Conservation (phyloP, 2,113 vertebrate genomes). For the Pogona vitticeps region DNA sequence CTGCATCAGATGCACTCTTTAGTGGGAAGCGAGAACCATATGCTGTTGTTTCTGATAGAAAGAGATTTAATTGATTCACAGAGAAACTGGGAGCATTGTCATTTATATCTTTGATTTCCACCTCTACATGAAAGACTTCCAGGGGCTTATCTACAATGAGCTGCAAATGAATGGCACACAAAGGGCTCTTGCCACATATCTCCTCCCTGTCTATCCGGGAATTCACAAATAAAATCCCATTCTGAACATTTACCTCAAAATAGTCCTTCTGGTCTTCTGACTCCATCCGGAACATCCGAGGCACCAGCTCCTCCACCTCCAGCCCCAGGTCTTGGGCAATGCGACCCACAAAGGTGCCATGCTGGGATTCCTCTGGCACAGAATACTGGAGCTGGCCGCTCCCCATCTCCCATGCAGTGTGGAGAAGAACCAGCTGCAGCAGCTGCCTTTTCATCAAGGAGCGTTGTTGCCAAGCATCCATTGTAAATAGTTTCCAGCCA, state of each 20-base stretch:
- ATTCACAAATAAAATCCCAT: slow-evolving; percentile 26
- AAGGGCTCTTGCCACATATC: background rate
- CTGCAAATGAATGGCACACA: background rate
- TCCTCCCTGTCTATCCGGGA: slow-evolving; percentile 20
- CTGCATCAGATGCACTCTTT: background rate
- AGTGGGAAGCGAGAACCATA: background rate
- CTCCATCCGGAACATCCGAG: slow-evolving; percentile 7
- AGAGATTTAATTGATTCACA: background rate
- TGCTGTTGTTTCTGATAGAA: slow-evolving; percentile 1
- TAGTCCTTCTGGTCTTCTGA: background rate
- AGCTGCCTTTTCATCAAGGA: background rate
- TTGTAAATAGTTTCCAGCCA: background rate
- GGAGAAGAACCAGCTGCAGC: slow-evolving; percentile 5
- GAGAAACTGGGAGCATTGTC: slow-evolving; percentile 12
- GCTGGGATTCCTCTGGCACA: slow-evolving; percentile 21
- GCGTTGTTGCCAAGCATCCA: background rate
- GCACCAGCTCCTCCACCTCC: background rate
- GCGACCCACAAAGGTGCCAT: slow-evolving; percentile 20
- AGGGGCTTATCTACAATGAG: slow-evolving; percentile 18
- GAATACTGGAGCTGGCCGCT: slow-evolving; percentile 7
- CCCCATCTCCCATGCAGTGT: slow-evolving; percentile 11
- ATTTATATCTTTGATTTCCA: slow-evolving; percentile 25
- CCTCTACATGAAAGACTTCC: slow-evolving; percentile 10
- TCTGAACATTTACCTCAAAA: slow-evolving; percentile 23
- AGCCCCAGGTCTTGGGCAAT: slow-evolving; percentile 13